Base-by-base conservation (phyloP, 2,113 vertebrate genomes). In the Sardina pilchardus region DNA sequence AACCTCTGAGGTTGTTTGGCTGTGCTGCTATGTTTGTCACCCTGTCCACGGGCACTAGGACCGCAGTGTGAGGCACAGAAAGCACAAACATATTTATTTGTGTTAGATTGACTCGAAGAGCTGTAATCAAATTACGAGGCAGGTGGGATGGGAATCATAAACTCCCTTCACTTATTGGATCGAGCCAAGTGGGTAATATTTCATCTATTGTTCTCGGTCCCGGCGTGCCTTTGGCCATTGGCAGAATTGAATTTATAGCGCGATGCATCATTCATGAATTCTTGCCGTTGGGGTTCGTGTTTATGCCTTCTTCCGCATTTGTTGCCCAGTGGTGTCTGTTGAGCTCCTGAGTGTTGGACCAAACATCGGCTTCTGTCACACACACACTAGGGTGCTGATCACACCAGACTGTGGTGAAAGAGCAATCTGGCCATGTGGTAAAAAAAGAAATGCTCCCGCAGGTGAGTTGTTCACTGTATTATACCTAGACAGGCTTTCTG, bases 171-270 rank as follows among this genome's bases (percentile, higher is more conserved):
- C 92, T 95, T 94, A 95, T 95, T 94, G 92, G 92, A 95, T 94
- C 94, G 91, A 94, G 92, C 91, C 93, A 94, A 96, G 94, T 94
- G 93, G 93, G 92, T 88, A 93, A 93, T 96, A 95, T 92, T 94
- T 96, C 94, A 95, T 95, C 93, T 93, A 94, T 95, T 95, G 95
- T 95, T 95, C 93, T 94, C 82, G 88, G 4, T 30, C 92, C 83
- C 89, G 91, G 92, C 94, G 92, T 93, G 94, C 92, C 91, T 34
- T 93, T 88, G 91, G 92, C 94, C 94, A 95, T 95, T 95, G 90
- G 81, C 91, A 90, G 93, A 95, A 95, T 95, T 95, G 93, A 93
- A 95, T 96, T 95, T 93, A 92, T 92, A 93, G 91, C 90, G 91
- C 88, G 44, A 91, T 85, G 36, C 86, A 93, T 93, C 92, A 95